Evolutionary conservation across 2,888 invertebrate species (phyloP).

Genomic region (Andrena bicolor): DNA sequence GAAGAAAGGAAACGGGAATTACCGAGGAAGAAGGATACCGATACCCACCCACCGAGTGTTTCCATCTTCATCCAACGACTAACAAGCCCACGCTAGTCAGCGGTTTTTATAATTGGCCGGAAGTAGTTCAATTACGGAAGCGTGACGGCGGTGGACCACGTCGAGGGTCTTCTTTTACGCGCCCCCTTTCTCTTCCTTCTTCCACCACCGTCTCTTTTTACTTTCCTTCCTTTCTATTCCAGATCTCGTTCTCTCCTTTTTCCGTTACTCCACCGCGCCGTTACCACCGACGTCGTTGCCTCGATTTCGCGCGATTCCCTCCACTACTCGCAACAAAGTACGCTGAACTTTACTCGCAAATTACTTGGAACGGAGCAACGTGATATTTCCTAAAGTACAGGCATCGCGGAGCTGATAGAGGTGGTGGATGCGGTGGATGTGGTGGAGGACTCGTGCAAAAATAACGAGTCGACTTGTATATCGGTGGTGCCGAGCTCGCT

Average conservation of each 20-base stretch:
- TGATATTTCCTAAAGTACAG: conserved; percentile 14
- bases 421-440: not conserved
- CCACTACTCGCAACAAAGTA: not conserved
- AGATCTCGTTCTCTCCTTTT: conserved; percentile 8
- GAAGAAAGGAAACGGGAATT: conserved; percentile 11
- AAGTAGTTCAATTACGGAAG: conserved; percentile 78
- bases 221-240: conserved; percentile 34
- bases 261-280: not conserved
- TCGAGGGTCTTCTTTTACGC: conserved; percentile 56
- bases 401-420: not conserved
- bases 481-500: conserved; percentile 16
- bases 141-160: conserved; percentile 63
- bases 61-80: conserved; percentile 69
- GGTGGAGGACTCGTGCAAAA: not conserved
- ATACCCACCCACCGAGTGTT: conserved; percentile 50
- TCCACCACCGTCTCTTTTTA: not conserved
- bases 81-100: conserved; percentile 76
- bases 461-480: conserved; percentile 2
- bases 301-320: not conserved
- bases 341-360: not conserved
- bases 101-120: conserved; percentile 80
- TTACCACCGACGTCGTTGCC: conserved; percentile 10
- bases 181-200: conserved; percentile 2
- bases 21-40: conserved; percentile 39
- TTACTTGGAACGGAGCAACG: not conserved